Conservation (phyloP, 2,113 vertebrate species). For the Tursiops truncatus region DNA sequence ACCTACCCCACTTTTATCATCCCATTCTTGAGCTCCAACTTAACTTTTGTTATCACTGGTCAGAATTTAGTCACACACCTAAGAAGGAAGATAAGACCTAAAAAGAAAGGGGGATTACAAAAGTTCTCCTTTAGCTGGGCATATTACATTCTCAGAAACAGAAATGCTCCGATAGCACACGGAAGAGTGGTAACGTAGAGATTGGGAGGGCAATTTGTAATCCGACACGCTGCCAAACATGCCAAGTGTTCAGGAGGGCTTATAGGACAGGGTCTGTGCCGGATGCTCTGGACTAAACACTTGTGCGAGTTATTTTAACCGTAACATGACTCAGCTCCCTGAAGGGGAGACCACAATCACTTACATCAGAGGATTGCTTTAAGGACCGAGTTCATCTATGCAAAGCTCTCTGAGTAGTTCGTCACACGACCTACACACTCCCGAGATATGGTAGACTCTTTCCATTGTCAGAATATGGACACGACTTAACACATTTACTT, state of each 20-base stretch:
- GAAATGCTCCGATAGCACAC: not conserved
- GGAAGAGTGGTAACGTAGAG: not conserved
- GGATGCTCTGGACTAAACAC: not conserved
- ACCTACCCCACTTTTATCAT: not conserved
- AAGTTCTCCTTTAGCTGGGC: not conserved
- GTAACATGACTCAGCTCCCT: not conserved
- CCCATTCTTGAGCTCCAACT: not conserved
- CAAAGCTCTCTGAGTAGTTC: not conserved
- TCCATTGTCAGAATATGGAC: not conserved
- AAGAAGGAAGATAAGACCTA: not conserved
- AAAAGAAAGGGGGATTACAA: not conserved
- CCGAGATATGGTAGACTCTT: rapidly evolving
- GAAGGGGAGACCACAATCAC: not conserved
- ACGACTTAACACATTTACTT: not conserved
- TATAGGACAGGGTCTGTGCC: not conserved
- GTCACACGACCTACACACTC: not conserved
- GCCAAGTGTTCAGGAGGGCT: not conserved
- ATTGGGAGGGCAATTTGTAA: not conserved
- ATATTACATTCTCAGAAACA: not conserved
- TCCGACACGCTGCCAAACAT: rapidly evolving
- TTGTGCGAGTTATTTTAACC: not conserved
- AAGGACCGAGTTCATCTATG: not conserved
- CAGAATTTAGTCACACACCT: not conserved
- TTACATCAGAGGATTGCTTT: not conserved
- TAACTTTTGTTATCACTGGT: not conserved